Percentiles rank a stretch among this genome's conserved stretches.
Conservation (phyloP, 37 sponge, comb jelly and placozoan genomes). For the Eunapius fragilis region DNA sequence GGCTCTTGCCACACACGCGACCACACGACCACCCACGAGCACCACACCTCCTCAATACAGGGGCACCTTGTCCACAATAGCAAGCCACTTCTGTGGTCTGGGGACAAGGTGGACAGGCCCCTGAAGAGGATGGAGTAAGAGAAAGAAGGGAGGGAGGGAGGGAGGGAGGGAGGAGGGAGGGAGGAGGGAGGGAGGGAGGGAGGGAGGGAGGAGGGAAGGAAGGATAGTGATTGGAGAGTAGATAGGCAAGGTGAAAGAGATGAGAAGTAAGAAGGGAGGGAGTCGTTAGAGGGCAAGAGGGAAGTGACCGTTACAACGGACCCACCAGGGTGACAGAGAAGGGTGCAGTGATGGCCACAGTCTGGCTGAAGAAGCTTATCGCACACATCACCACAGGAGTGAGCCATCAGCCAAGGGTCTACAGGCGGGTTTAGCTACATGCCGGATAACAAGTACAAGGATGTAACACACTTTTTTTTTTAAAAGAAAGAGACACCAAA, state of each 20-base stretch:
- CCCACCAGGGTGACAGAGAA: conserved; percentile 95
- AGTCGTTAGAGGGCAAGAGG: not conserved
- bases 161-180: not conserved
- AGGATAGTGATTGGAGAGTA: not conserved
- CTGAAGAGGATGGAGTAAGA: conserved; percentile 29
- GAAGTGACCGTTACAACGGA: not conserved
- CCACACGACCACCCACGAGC: conserved; percentile 87
- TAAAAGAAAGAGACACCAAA: not conserved
- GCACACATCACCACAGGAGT: conserved; percentile 96
- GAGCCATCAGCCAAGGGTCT: conserved; percentile 92
- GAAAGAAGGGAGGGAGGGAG: not conserved
- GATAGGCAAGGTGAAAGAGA: not conserved
- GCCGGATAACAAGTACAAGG: not conserved
- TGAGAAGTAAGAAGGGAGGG: not conserved
- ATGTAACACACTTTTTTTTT: too few species aligned
- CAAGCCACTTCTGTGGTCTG: conserved; percentile 65
- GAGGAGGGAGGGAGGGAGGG: not conserved
- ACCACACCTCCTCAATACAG: conserved; percentile 78
- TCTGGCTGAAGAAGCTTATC: conserved; percentile 60
- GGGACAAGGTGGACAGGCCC: conserved; percentile 97
- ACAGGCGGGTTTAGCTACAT: conserved; percentile 70
- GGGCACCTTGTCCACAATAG: conserved; percentile 70
- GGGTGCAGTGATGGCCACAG: conserved; percentile 87
- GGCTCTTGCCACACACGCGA: conserved; percentile 57
- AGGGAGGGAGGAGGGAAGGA: not conserved